Percentiles rank a stretch among this genome's conserved stretches.
Evolutionary conservation across 64 coral and sea anemone species (phyloP).

Genomic region (Montipora foliosa): DNA sequence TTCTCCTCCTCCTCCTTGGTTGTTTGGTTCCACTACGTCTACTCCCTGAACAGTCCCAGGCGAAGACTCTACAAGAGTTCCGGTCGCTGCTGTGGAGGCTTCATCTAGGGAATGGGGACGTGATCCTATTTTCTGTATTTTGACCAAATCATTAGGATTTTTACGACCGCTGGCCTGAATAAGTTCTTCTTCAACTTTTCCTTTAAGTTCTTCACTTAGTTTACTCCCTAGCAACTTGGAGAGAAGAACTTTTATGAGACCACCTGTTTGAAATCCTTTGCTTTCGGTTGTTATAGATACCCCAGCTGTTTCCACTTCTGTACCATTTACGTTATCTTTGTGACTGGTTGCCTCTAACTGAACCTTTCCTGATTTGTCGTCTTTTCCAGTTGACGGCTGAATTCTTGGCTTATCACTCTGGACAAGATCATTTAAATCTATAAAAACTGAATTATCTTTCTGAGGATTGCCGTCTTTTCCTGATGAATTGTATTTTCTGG

Average conservation of each 20-base stretch:
- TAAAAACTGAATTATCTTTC: constrained; percentile 2
- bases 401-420: not conserved
- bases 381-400: not conserved
- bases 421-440: not conserved
- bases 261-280: constrained; percentile 18
- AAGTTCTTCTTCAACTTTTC: not conserved
- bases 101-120: not conserved
- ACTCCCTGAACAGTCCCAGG: not conserved
- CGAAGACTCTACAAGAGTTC: not conserved
- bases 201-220: constrained; percentile 7
- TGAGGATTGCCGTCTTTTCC: not conserved
- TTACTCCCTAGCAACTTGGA: constrained; percentile 15
- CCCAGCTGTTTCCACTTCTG: constrained; percentile 24
- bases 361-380: not conserved
- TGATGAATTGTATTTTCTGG: not conserved
- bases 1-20: not conserved
- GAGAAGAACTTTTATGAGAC: constrained; percentile 22
- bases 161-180: not conserved
- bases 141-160: not conserved
- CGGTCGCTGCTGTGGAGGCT: not conserved
- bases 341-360: constrained; percentile 25
- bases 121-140: not conserved
- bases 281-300: constrained; percentile 45
- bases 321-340: constrained; percentile 30
- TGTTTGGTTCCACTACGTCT: constrained; percentile 26